Percentiles rank a stretch among this genome's conserved stretches.
These are phyloP conservation scores for Gonatopus flavifemur DNA, from an alignment of 1,140 invertebrate genomes.

Conservation along the genomic window DNA sequence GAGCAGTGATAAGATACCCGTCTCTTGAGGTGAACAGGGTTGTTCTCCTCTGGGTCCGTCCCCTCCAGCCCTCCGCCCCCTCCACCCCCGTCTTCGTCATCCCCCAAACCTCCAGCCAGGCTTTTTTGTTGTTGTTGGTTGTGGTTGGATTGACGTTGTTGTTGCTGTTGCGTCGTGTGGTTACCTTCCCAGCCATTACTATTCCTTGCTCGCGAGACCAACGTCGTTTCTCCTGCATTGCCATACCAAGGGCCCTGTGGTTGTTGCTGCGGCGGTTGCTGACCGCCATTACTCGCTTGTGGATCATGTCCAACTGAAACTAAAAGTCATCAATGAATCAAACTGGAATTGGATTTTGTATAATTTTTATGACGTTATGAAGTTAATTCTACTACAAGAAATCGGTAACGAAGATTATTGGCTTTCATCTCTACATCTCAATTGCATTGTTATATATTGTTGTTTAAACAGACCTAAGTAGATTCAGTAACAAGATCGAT, in stretches of 20 bases:
- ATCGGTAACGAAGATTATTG: no score
- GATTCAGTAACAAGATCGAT: no score
- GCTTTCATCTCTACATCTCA: no score
- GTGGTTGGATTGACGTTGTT: constrained; percentile 24
- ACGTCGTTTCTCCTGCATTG: constrained; percentile 18
- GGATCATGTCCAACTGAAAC: constrained; percentile 50
- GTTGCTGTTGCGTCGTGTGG: constrained; percentile 29
- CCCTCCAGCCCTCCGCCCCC: constrained; percentile 73
- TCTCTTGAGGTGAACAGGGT: constrained; percentile 96
- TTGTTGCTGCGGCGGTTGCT: constrained; percentile 32
- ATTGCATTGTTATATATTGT: no score
- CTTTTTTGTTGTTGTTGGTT: constrained; percentile 36
- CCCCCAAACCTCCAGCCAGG: constrained; percentile 42
- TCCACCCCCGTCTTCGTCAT: constrained; percentile 55
- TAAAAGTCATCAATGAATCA: constrained; percentile 24
- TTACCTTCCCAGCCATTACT: constrained; percentile 28
- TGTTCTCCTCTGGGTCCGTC: constrained; percentile 86
- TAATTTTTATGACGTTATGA: no score
- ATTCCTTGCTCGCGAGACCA: constrained; percentile 30
- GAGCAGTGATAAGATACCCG: no score
- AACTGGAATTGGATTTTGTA: no score
- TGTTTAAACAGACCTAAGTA: no score
- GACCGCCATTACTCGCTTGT: constrained; percentile 36
- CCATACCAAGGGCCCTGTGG: constrained; percentile 26
- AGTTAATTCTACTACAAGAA: no score